Conservation (phyloP, 2,113 vertebrate species). For the human region GRCh38 chr15:74573001-74573500, state of each 20-base stretch:
- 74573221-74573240: background rate
- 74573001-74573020: background rate
- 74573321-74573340: background rate
- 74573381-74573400: conserved; percentile 6
- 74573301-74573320: background rate
- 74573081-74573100: conserved; percentile 21
- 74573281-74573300: background rate
- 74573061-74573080: background rate
- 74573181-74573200: conserved; percentile 99
- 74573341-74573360: background rate
- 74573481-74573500: conserved; percentile 37
- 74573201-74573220: conserved; percentile 87
- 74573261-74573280: background rate
- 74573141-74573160: conserved; percentile 94
- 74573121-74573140: conserved; percentile 92
- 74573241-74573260: background rate
- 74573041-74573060: background rate
- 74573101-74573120: conserved; percentile 11
- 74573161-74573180: conserved; percentile 96
- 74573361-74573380: background rate
- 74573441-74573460: conserved; percentile 36
- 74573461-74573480: conserved; percentile 42
- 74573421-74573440: conserved; percentile 23
- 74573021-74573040: background rate
- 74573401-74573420: background rate